phyloP scores from a whole-genome alignment of 2,888 invertebrate genomes.

The Mesoligia furuncula region DNA sequence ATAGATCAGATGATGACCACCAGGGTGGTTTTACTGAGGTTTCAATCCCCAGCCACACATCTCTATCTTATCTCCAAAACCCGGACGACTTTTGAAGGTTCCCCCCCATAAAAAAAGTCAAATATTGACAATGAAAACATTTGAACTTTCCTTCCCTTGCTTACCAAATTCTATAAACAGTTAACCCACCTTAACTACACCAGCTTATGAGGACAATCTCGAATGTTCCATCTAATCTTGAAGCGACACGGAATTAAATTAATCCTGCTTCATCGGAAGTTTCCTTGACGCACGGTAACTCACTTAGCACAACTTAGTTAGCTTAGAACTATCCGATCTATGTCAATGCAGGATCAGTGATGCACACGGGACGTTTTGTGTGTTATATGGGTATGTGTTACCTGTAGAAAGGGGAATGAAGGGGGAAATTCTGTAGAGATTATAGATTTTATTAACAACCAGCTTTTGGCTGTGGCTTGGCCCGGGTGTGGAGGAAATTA shows the following conservation, averaged over 20 bases:
- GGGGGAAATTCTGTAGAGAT: not conserved
- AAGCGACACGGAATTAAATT: conserved; percentile 46
- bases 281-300: conserved; percentile 47
- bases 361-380: not conserved
- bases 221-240: conserved; percentile 41
- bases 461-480: not conserved
- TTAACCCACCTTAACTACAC: not conserved
- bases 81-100: no score
- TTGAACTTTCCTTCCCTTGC: not conserved
- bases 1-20: no score
- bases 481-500: not conserved
- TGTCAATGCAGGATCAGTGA: conserved; percentile 32
- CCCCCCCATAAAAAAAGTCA: no score
- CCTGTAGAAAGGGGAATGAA: not conserved
- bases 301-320: conserved; percentile 48
- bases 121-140: not conserved
- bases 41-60: no score
- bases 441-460: not conserved
- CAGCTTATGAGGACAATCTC: conserved; percentile 21
- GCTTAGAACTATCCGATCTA: conserved; percentile 29
- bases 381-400: not conserved
- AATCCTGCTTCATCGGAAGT: conserved; percentile 50
- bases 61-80: no score
- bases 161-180: not conserved
- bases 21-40: no score